Evolutionary conservation across 2,797 vertebrate genomes (phyloP), one percentile per base, ranked within the genome.

Genomic region (Petrocephalus schoutedeni): DNA sequence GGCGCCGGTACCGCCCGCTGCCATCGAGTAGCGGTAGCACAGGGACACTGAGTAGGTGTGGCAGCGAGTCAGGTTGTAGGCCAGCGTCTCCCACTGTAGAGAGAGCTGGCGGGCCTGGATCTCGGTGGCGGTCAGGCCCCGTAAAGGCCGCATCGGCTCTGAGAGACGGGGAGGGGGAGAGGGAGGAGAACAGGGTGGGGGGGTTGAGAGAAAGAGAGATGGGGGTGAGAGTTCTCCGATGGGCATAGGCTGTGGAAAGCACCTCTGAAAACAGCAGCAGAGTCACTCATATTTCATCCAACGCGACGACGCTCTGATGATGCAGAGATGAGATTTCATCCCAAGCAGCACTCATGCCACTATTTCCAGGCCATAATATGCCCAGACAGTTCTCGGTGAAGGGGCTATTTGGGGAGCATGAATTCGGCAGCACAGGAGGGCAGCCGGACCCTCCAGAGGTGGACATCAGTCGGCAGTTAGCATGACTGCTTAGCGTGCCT

Each of bases 1-100:
- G 8, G 88, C 51, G 95, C 94, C 0, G 6, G 93, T 94, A 7
- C 90, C n/a, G 95, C 94, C 0, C 23, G 93, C 94, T 28, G 82
- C 59, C n/a, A 95, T 94, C 0, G 94, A 95, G 91, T 98, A 98
- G 90, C 95, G 97, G 91, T 98, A 99, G 94, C 98, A 99, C 87
- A 99, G 95, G 0, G 96, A 97, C 90, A 99, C 90, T 0, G 96
- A 93, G 92, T 98, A 99, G 82, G 97, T 97, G 94, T 99, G 98
- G 89, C 98, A 99, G 19, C 98, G 98, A 0, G 97, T 99, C 90
- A 99, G 95, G 87, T 99, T 99, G 95, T 98, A 99, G 77, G 97
- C 98, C 87, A 99, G 93, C 0, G 97, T 96, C 90, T 99, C 98
- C 98, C 98, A 99, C 93, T 97, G 97, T 28, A 99, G 92, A 0